Conservation (phyloP, 2,888 invertebrate genomes). For the Magallana nippona region DNA sequence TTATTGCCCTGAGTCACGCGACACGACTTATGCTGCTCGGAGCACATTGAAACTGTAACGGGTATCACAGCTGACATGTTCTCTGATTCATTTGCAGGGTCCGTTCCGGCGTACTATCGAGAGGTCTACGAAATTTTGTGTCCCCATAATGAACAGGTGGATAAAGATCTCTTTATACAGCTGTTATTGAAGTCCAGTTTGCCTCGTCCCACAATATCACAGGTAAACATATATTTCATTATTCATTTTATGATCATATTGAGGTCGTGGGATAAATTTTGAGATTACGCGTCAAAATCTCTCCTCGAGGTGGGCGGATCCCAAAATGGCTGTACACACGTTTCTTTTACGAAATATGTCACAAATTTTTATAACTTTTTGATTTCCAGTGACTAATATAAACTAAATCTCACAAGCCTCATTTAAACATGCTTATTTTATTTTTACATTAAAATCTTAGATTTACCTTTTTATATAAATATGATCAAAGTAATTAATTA, state of each 20-base stretch:
- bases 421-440: too few relatives aligned
- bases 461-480: too few relatives aligned
- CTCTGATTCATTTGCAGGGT: conserved; percentile 71
- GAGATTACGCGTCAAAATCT: not conserved
- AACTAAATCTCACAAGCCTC: too few relatives aligned
- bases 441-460: too few relatives aligned
- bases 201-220: conserved; percentile 75
- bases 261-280: not conserved
- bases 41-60: not conserved
- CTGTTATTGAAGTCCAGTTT: conserved; percentile 78
- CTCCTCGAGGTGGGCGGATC: conserved; percentile 22
- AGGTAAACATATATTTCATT: conserved; percentile 65
- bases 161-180: conserved; percentile 79
- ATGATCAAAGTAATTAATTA: too few relatives aligned
- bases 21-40: not conserved
- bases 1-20: not conserved
- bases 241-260: not conserved
- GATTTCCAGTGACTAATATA: too few relatives aligned
- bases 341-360: not conserved
- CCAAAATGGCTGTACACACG: conserved; percentile 24
- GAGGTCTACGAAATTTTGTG: conserved; percentile 80
- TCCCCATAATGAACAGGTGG: conserved; percentile 79
- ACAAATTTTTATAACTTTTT: too few relatives aligned
- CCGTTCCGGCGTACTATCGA: conserved; percentile 79
- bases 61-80: conserved; percentile 6